Evolutionary conservation across 2,888 invertebrate species (phyloP).

Genomic region (Xestia c-nigrum): DNA sequence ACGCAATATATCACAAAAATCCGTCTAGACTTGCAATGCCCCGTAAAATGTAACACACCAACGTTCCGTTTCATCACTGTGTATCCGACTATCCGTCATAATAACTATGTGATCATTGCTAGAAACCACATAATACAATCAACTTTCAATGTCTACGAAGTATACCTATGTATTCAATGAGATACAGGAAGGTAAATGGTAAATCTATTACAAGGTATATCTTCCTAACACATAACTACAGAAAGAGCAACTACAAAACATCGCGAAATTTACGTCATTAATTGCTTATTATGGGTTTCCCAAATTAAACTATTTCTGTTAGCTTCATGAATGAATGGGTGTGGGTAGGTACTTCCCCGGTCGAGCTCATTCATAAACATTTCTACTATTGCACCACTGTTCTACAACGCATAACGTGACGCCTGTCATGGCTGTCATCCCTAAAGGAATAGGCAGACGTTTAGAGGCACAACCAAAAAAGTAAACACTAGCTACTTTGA

Average conservation of each 20-base stretch:
- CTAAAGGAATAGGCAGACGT: too few relatives aligned
- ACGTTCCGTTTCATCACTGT: too few relatives aligned
- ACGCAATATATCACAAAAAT: background rate
- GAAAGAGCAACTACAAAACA: background rate
- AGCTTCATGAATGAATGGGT: background rate
- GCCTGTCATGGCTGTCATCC: too few relatives aligned
- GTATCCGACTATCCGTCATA: too few relatives aligned
- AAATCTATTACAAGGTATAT: background rate
- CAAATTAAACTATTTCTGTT: background rate
- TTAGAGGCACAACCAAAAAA: too few relatives aligned
- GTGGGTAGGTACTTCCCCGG: constrained; percentile 10
- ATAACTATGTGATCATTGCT: too few relatives aligned
- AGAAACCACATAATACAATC: background rate
- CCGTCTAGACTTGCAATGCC: too few relatives aligned
- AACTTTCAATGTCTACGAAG: background rate
- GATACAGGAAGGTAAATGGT: background rate
- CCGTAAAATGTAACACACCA: too few relatives aligned
- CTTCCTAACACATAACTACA: background rate
- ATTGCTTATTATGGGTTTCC: background rate
- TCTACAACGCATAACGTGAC: background rate
- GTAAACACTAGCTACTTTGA: too few relatives aligned
- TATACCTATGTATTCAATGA: background rate
- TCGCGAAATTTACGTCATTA: too few relatives aligned
- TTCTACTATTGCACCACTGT: background rate
- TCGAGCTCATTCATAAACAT: background rate